Evolutionary conservation across 2,113 vertebrate genomes (phyloP).

Genomic region (Apaloderma vittatum): DNA sequence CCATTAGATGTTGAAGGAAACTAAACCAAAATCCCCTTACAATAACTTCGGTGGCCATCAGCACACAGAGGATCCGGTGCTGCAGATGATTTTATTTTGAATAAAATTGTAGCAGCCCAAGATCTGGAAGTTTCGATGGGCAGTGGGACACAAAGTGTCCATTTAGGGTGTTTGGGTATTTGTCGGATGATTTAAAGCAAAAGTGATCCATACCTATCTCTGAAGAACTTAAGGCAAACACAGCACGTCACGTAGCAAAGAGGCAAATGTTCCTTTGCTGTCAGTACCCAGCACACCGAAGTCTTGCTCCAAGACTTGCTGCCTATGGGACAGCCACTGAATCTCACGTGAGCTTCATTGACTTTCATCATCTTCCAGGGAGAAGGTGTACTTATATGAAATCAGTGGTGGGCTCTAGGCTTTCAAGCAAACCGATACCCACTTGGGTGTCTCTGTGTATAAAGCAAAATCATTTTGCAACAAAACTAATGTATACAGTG

Average conservation of each 20-base stretch:
- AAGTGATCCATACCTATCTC: background rate
- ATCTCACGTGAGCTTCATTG: background rate
- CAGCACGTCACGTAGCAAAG: background rate
- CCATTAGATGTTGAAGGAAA: background rate
- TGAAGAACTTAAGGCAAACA: background rate
- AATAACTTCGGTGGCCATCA: background rate
- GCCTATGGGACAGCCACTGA: background rate
- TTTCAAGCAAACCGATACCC: slow-evolving; percentile 48
- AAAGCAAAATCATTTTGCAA: slow-evolving; percentile 36
- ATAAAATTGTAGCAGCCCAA: background rate
- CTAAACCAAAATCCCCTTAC: background rate
- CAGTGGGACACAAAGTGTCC: background rate
- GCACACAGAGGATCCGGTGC: fast-evolving
- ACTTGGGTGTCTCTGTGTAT: slow-evolving; percentile 29
- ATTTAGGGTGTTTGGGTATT: background rate
- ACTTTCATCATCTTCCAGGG: background rate
- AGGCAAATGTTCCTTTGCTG: background rate
- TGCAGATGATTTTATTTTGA: background rate
- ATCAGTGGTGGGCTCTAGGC: slow-evolving; percentile 35
- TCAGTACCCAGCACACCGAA: background rate
- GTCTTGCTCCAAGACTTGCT: background rate
- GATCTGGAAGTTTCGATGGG: background rate
- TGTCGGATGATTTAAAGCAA: background rate
- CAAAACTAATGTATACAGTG: background rate
- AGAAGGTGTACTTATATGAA: slow-evolving; percentile 22